These are phyloP conservation scores for Volucella bombylans DNA, from an alignment of 2,888 invertebrate genomes.

Conservation along the genomic window DNA sequence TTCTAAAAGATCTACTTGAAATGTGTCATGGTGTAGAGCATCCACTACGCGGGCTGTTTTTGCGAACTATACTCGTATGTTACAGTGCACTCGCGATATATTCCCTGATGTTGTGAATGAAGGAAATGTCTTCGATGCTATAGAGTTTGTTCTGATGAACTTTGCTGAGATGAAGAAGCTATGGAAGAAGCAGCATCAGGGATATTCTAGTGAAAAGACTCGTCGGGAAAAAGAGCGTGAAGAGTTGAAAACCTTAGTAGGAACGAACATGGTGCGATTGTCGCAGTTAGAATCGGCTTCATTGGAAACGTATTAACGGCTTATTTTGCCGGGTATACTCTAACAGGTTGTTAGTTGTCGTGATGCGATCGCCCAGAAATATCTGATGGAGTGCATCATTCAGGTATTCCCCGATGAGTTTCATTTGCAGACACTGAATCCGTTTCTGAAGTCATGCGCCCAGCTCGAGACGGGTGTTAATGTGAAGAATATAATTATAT, in stretches of 20 bases:
- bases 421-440: too few relatives aligned
- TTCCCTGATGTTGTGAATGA: constrained; percentile 93
- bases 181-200: too few relatives aligned
- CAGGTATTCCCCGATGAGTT: too few relatives aligned
- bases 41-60: constrained; percentile 92
- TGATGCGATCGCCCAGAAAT: constrained; percentile 99
- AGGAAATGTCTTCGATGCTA: constrained; percentile 93
- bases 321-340: constrained; percentile 96
- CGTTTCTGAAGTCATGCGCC: too few relatives aligned
- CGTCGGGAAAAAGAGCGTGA: constrained; percentile 95
- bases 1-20: constrained; percentile 98
- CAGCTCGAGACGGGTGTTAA: too few relatives aligned
- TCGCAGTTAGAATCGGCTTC: constrained; percentile 97
- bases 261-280: constrained; percentile 97
- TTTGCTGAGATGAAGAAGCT: too few relatives aligned
- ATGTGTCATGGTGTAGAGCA: constrained; percentile 99
- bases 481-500: too few relatives aligned
- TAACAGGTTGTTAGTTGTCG: constrained; percentile 99
- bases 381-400: too few relatives aligned
- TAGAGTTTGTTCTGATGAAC: constrained; percentile 98
- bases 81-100: constrained; percentile 98
- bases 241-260: constrained; percentile 97
- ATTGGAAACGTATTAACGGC: constrained; percentile 93
- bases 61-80: constrained; percentile 96
- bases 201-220: too few relatives aligned